phyloP scores from a whole-genome alignment of 2,888 invertebrate species.

The Cephalotes varians region DNA sequence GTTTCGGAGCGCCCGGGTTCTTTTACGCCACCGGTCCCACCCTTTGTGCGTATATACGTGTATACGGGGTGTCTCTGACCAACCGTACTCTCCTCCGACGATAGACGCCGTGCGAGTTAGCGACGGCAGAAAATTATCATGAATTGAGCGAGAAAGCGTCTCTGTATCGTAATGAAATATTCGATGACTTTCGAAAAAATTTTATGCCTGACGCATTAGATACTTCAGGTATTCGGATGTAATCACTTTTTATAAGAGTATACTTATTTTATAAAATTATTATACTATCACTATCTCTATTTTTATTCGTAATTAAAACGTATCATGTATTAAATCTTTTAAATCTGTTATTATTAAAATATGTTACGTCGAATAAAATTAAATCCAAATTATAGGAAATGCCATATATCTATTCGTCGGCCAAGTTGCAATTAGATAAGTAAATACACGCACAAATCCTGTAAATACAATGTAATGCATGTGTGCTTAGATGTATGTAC shows the following conservation, averaged over 20 bases:
- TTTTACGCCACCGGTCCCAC: conserved; percentile 65
- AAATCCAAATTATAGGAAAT: conserved; percentile 1
- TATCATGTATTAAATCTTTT: not conserved
- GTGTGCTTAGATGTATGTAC: not conserved
- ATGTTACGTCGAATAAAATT: not conserved
- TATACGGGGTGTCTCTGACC: conserved; percentile 50
- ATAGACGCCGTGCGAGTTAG: conserved; percentile 22
- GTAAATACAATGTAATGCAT: not conserved
- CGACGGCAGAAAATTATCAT: conserved; percentile 30
- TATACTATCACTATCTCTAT: not conserved
- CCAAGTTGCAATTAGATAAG: not conserved
- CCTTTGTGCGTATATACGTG: conserved; percentile 58
- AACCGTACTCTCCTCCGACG: conserved; percentile 44
- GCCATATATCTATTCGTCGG: not conserved
- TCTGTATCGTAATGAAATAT: not conserved
- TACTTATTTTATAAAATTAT: not conserved
- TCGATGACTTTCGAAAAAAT: not conserved
- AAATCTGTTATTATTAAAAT: not conserved
- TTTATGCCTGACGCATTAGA: not conserved
- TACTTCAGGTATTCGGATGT: not conserved
- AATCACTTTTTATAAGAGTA: not conserved
- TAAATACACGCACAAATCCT: conserved; percentile 6
- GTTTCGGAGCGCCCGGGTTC: conserved; percentile 74
- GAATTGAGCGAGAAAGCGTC: not conserved
- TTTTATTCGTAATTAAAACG: not conserved